These are phyloP conservation scores for Sinocyclocheilus anophthalmus DNA, from an alignment of 2,113 vertebrate species.

Conservation along the genomic window DNA sequence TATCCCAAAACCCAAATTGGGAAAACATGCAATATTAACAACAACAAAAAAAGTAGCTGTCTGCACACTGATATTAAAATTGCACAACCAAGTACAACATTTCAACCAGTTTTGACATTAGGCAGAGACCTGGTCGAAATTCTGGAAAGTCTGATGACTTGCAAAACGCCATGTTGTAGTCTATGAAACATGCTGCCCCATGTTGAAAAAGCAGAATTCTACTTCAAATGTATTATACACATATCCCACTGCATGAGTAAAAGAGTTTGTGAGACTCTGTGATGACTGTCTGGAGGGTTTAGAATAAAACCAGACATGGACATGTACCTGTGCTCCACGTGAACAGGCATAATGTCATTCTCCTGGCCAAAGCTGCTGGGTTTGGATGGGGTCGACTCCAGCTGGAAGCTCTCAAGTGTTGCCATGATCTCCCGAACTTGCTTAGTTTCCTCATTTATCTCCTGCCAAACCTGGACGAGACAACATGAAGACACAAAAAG, in stretches of 20 bases:
- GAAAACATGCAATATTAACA: too few species aligned
- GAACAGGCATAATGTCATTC: constrained; percentile 86
- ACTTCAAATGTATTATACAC: not conserved
- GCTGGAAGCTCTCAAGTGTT: constrained; percentile 89
- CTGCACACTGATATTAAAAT: not conserved
- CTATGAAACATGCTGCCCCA: not conserved
- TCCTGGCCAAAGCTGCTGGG: constrained; percentile 77
- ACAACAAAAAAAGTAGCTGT: not conserved
- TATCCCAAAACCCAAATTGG: not conserved
- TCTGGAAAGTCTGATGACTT: not conserved
- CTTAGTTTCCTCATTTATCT: constrained; percentile 90
- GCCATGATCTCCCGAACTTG: constrained; percentile 94
- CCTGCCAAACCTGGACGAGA: constrained; percentile 87
- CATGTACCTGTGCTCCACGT: constrained; percentile 84
- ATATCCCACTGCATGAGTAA: not conserved
- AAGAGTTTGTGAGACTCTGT: not conserved
- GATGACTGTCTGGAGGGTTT: not conserved
- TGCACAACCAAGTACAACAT: not conserved
- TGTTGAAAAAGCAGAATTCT: not conserved
- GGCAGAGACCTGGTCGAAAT: not conserved
- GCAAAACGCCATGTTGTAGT: not conserved
- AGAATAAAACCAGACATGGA: not conserved
- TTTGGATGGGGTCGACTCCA: constrained; percentile 83
- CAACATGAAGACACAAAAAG: not conserved
- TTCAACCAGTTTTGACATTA: not conserved